Evolutionary conservation across 2,113 vertebrate genomes (phyloP).

Genomic region (Panthera uncia): DNA sequence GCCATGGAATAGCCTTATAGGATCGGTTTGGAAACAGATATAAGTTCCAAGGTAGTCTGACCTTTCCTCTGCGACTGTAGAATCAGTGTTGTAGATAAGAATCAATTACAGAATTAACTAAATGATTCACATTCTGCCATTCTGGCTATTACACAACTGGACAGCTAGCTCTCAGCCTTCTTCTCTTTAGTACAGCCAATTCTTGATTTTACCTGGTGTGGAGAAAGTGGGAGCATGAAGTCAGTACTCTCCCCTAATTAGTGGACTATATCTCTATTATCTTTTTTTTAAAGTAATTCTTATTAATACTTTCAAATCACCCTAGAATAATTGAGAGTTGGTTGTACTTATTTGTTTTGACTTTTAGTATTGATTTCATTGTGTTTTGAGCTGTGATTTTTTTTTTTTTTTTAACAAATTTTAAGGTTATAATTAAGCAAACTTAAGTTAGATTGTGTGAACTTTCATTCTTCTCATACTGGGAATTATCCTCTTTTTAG

Average conservation of each 20-base stretch:
- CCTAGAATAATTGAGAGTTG: slow-evolving; percentile 57
- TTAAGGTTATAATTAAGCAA: slow-evolving; percentile 36
- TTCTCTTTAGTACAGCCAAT: slow-evolving; percentile 71
- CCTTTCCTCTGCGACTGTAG: not conserved
- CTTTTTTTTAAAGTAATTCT: not conserved
- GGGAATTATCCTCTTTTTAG: slow-evolving; percentile 43
- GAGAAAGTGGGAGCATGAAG: not conserved
- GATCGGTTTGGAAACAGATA: not conserved
- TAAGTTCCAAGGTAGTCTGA: slow-evolving; percentile 15
- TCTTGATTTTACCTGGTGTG: slow-evolving; percentile 38
- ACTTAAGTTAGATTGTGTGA: slow-evolving; percentile 11
- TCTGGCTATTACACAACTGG: slow-evolving; percentile 55
- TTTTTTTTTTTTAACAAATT: slow-evolving; percentile 5
- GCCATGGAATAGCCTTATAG: slow-evolving; percentile 49
- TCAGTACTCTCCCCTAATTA: not conserved
- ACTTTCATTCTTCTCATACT: slow-evolving; percentile 19
- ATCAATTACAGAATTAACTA: not conserved
- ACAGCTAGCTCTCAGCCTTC: slow-evolving; percentile 64
- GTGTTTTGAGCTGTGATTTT: slow-evolving; percentile 44
- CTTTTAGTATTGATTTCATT: slow-evolving; percentile 29
- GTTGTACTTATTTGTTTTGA: slow-evolving; percentile 68
- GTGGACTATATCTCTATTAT: not conserved
- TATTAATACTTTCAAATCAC: slow-evolving; percentile 44
- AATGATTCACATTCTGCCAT: not conserved
- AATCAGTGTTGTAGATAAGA: not conserved